Base-by-base conservation (phyloP, 2,797 vertebrate genomes). In the Hozukius guyotensis region DNA sequence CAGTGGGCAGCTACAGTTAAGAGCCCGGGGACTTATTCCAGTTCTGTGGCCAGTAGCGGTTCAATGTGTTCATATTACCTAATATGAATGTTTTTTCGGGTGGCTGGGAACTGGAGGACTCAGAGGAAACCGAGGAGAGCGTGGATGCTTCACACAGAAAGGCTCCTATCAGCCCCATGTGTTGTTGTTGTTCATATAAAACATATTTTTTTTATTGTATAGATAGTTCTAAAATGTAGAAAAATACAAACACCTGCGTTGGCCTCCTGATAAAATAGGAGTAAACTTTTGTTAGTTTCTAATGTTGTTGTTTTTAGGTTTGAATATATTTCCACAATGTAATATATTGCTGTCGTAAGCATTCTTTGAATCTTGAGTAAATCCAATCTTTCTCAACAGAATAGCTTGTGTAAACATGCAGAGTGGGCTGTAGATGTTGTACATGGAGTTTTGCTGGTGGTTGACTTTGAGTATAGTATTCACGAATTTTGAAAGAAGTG, bases 31-130 rank as follows among this genome's bases (percentile, higher is more conserved):
- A 75, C 66, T 22, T 57, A 7, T 65, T 61, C 20, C 64, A 62
- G 6, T 59, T 84, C 61, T 76, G 64, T 8, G 52, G 42, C 36
- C 25, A 61, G 27, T 60, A 22, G 31, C 46, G 22, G 49, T 62
- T 62, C 49, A 67, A 32, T 75, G 42, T 49, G 14, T 73, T 60
- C 56, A 72, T 64, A 68, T 82, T n/a, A 82, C 76, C 60, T 73
- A 70, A 85, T 55, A 59, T 74, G 60, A 59, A 64, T 65, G 53
- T 59, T 67, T 69, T 72, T 61, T 53, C 29, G 36, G 29, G 22
- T 76, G 25, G 59, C 66, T 57, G 25, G 69, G 63, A 82, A 77
- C 36, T 60, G 65, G 31, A 81, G 62, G 11, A 68, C 9, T 11
- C 6, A 18, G 3, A 46, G 52, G 38, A 77, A 83, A 71, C 27